phyloP scores from a whole-genome alignment of 2,113 vertebrate species.

The Nothocercus julius region DNA sequence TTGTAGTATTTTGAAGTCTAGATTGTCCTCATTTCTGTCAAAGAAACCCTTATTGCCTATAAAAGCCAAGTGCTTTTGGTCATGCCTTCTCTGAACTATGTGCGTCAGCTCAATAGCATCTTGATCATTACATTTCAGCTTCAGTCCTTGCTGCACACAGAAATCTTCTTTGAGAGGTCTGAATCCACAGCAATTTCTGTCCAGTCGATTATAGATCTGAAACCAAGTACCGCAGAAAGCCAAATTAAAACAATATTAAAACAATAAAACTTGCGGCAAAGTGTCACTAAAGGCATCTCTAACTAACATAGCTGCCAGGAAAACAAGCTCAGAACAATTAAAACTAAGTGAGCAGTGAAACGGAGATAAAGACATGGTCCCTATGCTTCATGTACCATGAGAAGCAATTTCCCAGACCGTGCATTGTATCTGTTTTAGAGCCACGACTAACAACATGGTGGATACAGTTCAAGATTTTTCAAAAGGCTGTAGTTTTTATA shows the following conservation, averaged over 20 bases:
- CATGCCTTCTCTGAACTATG: constrained; percentile 82
- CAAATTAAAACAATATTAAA: constrained; percentile 11
- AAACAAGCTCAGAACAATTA: neutral
- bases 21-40: constrained; percentile 93
- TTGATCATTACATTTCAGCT: constrained; percentile 77
- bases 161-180: constrained; percentile 87
- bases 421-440: neutral
- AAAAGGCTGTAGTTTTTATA: neutral
- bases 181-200: constrained; percentile 95
- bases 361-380: neutral
- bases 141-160: constrained; percentile 80
- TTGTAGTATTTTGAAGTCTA: constrained; percentile 91
- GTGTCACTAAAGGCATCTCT: neutral
- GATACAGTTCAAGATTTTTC: neutral
- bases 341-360: neutral
- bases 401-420: neutral
- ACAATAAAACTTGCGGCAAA: neutral
- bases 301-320: neutral
- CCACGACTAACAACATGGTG: neutral
- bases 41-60: constrained; percentile 92
- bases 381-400: neutral
- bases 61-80: constrained; percentile 87
- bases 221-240: constrained; percentile 38
- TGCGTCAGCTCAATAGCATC: constrained; percentile 81
- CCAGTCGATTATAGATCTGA: constrained; percentile 92